Evolutionary conservation across 2,797 vertebrate species (phyloP), one percentile per base, ranked within the genome.

Genomic region (Ambastaia sidthimunki): DNA sequence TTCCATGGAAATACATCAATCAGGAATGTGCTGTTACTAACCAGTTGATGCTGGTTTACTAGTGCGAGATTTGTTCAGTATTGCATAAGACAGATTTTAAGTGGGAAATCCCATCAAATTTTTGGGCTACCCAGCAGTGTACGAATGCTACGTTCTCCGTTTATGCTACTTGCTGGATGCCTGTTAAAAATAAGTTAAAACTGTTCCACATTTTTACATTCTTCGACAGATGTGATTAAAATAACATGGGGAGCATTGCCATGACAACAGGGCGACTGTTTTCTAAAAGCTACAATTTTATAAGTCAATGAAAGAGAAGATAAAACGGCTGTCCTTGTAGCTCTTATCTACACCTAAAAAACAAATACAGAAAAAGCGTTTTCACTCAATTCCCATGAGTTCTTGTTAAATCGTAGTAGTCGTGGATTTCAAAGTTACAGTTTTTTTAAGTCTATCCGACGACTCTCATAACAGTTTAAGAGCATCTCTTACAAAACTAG

Each of bases 1-100:
- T 95, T 92, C 95, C 94, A 96, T 95, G 95, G 95, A 93, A 94
- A 96, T 92, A 91, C 92, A 95, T 95, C 95, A 96, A 93, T 95
- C 94, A 95, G 93, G 94, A 94, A 93, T 93, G 94, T 94, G 93
- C 90, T 84, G 70, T 78, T 83, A 68, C 83, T 80, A 87, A 84
- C 75, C 74, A 81, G 68, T 84, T 62, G 60, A 76, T 52, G 81
- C 62, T 52, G 59, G 23, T 41, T 80, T 80, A 80, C 66, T 34
- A 16, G 21, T 31, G 50, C 19, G 9, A 2, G 1, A 41, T 31
- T 65, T 63, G 71, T 63, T 78, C 2, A 52, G 34, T 62, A 34
- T 63, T 18, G 62, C 37, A 44, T 62, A 67, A 5, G 18, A 62
- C 15, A 7, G 13, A 41, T 65, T 65, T 65, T 10, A 65, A 11